Evolutionary conservation across 2,113 vertebrate genomes (phyloP), one percentile per base, ranked within the genome.

Genomic region (Epinephelus cyanopodus): DNA sequence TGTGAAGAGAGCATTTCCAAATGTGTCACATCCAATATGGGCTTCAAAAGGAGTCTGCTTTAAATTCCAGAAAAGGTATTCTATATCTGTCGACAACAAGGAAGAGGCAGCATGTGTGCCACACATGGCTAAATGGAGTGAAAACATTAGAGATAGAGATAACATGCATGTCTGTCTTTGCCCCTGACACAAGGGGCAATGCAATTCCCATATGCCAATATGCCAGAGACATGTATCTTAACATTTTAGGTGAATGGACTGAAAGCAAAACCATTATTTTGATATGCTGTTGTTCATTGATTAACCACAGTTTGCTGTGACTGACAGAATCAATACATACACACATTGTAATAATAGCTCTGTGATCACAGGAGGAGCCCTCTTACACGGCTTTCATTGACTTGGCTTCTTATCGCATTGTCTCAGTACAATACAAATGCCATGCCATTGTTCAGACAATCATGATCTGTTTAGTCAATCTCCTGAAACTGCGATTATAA

Each of bases 1-100:
- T 53, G 54, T 66, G 67, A 82, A 69, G 47, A 81, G 39, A 77
- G 27, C 25, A 33, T 87, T 77, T 87, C 14, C 29, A 79, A 78
- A 79, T 62, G 63, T 87, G 73, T 72, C 72, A 53, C 80, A 74
- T 81, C 25, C 57, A 77, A 81, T 81, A 70, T 15, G 37, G 14
- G 33, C 72, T 81, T 83, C 15, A 56, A 74, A 60, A 57, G 67
- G 33, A 71, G 33, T 9, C 64, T 5, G 19, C 33, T 60, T 56
- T 67, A 81, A 77, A 71, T 61, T 60, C 19, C 73, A 50, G 7
- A 27, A 70, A 54, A 56, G 13, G 42, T 74, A 78, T 37, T 56
- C 53, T 67, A 60, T 39, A 68, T 83, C 50, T 63, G 27, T 42
- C 25, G 6, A 10, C 64, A 23, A 39, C 33, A 60, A 74, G 21